Evolutionary conservation across 2,113 vertebrate species (phyloP), one percentile per base, ranked within the genome.

Genomic region (Salminus brasiliensis): DNA sequence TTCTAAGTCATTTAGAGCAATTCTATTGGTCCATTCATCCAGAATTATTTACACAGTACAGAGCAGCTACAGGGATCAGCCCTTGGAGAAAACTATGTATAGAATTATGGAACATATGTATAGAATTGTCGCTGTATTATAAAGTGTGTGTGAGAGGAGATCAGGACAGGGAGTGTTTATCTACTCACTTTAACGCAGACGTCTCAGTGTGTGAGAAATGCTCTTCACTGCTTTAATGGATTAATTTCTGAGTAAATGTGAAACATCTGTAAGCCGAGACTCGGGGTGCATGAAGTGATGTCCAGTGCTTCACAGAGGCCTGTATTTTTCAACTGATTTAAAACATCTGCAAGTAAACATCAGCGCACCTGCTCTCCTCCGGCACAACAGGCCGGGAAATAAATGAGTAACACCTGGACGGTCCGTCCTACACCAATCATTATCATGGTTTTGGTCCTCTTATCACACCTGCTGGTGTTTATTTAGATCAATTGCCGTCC

Each of bases 401-500:
- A 67, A 55, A 75, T 71, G 41, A 30, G 21, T 36, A 27, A 11
- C 81, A 83, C 47, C 72, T 30, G 57, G 47, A 21, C 13, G 29
- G 15, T 62, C 12, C 15, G 13, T 39, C 65, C 11, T 0, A 32
- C 62, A 62, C 27, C 75, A 45, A 30, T 41, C 27, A 10, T 70
- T 76, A 52, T 49, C 34, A 63, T 47, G 59, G 72, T 76, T 76
- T 65, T 47, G 15, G 43, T 23, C 68, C 29, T 10, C 68, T 53
- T 59, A 23, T 76, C 53, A 62, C 81, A 76, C 72, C 82, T 84
- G 78, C 18, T 73, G 18, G 12, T 81, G 79, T 84, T 76, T 67
- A 62, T 78, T 70, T 67, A 77, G 78, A 77, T 84, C 67, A 59
- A 18, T 49, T 71, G 39, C 29, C 36, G 55, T 41, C 68, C 76